A percentile compares a stretch with the other conserved stretches of the same genome.
Evolutionary conservation across 2,797 vertebrate species (phyloP).

Genomic region (Eidolon dupreanum): DNA sequence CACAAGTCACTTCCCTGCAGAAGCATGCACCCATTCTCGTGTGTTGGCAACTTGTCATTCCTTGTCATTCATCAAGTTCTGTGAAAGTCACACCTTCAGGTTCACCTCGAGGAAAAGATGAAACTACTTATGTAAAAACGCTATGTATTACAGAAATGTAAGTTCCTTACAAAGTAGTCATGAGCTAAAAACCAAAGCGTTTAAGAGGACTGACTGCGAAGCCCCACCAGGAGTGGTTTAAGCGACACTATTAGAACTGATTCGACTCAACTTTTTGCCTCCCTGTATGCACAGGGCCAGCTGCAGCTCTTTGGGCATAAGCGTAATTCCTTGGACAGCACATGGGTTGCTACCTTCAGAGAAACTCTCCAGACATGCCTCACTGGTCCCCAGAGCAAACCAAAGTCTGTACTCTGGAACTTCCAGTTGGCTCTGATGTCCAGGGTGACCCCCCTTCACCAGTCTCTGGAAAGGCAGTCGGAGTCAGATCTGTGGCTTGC

Average conservation of each 20-base stretch:
- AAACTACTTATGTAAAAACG: not conserved
- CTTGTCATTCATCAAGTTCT: not conserved
- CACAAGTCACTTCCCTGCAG: not conserved
- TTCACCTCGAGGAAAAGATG: not conserved
- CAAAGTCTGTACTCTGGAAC: not conserved
- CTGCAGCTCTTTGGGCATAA: not conserved
- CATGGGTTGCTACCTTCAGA: not conserved
- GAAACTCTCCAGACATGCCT: not conserved
- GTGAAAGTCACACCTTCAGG: not conserved
- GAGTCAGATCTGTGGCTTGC: not conserved
- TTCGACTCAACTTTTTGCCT: not conserved
- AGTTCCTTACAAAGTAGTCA: not conserved
- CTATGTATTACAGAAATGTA: not conserved
- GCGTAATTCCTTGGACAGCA: not conserved
- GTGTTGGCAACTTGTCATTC: not conserved
- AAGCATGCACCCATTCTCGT: not conserved
- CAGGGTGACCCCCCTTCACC: not conserved
- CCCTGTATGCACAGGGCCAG: not conserved
- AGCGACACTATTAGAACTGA: not conserved
- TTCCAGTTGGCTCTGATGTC: not conserved
- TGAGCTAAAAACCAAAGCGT: not conserved
- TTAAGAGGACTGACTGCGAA: not conserved
- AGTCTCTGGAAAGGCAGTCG: not conserved
- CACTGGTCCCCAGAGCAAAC: accelerated
- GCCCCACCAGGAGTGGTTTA: not conserved